Base-by-base conservation (phyloP, 2,888 invertebrate species). In the Acronicta psi region DNA sequence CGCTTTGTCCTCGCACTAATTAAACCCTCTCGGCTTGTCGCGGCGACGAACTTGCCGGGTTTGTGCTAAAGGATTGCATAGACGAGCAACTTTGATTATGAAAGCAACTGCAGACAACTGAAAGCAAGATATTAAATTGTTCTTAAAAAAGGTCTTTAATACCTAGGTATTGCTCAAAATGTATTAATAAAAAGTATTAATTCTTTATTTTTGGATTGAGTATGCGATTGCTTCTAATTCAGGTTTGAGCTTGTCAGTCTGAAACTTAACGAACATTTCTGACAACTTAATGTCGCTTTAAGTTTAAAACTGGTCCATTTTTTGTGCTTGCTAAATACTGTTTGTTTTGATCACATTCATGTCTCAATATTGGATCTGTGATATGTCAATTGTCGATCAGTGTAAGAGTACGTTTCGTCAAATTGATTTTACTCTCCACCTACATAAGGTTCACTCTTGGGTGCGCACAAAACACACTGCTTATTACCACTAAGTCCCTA, bases 1-100 rank as follows among this genome's bases (percentile, higher is more conserved):
- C 75, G 73, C 84, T 83, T 85, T 85, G 85, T 84, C 78, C 79
- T 70, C 70, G 61, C 75, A 79, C 82, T 83, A 83, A 83, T 83
- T 83, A 83, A 83, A 83, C 80, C 77, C 77, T 74, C 75, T 74
- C 70, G 69, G 73, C 68, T 75, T 75, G 79, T 77, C 73, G 65
- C 61, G 62, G 46, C 68, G 72, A 63, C 65, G 78, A 73, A 76
- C 75, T 73, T 73, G 69, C 53, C 44, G 60, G 63, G 64, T 58
- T n/a, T 62, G 61, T 41, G 62, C 59, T 66, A 18, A 52, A 46
- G 45, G 38, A 14, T 20, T 47, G n/a, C 0, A 43, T 18, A 69
- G 61, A 72, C 67, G 60, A 41, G 59, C 47, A 3, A 63, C 45
- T 57, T 29, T 40, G n/a, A 3, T 5, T 13, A n/a, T 17, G 0